Evolutionary conservation across 2,888 invertebrate species (phyloP).

Genomic region (Phalangium opilio): DNA sequence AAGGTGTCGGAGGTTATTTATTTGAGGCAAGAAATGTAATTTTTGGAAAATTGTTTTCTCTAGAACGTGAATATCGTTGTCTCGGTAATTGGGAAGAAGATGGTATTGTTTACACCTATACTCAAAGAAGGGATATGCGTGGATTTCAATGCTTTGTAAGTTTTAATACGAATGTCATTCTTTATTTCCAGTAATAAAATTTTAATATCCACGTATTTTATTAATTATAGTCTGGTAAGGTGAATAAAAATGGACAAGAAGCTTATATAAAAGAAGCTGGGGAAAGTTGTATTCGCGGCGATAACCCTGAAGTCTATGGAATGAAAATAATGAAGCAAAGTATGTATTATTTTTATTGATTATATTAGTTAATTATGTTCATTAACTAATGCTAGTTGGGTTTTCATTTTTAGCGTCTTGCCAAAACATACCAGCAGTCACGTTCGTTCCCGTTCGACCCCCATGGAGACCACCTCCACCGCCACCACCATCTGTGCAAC

Average conservation of each 20-base stretch:
- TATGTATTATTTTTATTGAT: constrained; percentile 11
- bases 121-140: constrained; percentile 43
- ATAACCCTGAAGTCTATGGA: constrained; percentile 42
- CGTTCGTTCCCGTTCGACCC: constrained; percentile 17
- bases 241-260: constrained; percentile 40
- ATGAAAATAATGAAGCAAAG: constrained; percentile 41
- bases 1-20: too few species aligned
- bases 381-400: not conserved
- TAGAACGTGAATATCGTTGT: constrained; percentile 47
- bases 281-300: constrained; percentile 44
- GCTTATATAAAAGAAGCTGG: constrained; percentile 51
- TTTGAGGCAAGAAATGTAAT: too few species aligned
- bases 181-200: constrained; percentile 18
- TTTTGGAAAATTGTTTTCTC: not conserved
- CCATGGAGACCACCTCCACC: constrained; percentile 14
- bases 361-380: constrained; percentile 3
- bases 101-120: constrained; percentile 45
- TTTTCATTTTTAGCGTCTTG: constrained; percentile 12
- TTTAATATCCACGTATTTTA: not conserved
- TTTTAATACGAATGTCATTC: too few species aligned
- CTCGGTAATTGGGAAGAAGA: constrained; percentile 49
- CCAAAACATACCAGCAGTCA: constrained; percentile 16
- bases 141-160: constrained; percentile 51
- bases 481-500: constrained; percentile 6
- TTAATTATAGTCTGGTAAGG: constrained; percentile 29